Evolutionary conservation across 2,113 vertebrate genomes (phyloP).

Genomic region (Anoplopoma fimbria): DNA sequence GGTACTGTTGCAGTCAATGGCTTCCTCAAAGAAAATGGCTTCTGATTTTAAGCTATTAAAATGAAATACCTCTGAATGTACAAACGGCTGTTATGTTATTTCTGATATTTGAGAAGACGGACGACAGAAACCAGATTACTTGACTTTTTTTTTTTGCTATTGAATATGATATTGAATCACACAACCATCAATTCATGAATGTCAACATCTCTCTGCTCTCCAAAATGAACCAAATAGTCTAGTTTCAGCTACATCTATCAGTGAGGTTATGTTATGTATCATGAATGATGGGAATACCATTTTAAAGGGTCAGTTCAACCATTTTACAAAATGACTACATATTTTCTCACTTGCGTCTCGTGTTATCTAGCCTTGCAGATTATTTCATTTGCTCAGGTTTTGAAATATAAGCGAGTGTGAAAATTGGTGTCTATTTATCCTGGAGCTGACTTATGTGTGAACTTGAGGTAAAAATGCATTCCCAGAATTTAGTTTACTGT

Average conservation of each 20-base stretch:
- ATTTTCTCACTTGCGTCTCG: not conserved
- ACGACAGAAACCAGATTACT: not conserved
- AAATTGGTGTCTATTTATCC: not conserved
- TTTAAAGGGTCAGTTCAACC: constrained; percentile 3
- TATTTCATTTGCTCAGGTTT: not conserved
- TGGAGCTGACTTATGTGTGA: not conserved
- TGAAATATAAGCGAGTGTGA: not conserved
- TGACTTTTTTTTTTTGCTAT: not conserved
- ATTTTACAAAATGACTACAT: not conserved
- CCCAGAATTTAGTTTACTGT: not conserved
- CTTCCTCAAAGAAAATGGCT: constrained; percentile 22
- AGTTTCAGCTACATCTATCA: not conserved
- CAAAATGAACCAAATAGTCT: not conserved
- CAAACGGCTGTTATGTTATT: constrained; percentile 29
- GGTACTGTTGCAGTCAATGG: constrained; percentile 13
- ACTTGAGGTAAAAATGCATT: not conserved
- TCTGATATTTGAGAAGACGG: constrained; percentile 4
- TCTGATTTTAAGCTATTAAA: constrained; percentile 59
- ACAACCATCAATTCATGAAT: not conserved
- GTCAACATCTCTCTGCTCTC: not conserved
- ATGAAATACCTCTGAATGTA: constrained; percentile 67
- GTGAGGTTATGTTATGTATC: not conserved
- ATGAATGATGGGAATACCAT: not conserved
- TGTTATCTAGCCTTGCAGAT: not conserved
- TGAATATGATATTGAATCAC: not conserved